Conservation (phyloP, 2,797 vertebrate species). For the Heteromormyrus szaboi region DNA sequence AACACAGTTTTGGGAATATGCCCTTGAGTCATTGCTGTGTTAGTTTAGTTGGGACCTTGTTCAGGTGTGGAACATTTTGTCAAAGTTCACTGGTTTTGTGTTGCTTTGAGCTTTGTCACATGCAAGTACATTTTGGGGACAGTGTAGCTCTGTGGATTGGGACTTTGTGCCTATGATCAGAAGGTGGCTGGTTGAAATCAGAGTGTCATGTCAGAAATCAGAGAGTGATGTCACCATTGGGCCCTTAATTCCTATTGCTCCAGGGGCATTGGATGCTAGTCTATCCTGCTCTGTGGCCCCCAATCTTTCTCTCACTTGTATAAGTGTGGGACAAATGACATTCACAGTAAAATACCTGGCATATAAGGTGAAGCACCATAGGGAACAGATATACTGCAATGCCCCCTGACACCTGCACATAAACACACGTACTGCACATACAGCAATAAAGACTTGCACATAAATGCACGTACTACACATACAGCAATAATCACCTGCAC, state of each 20-base stretch:
- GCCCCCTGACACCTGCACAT: background rate
- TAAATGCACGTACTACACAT: background rate
- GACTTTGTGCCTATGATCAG: background rate
- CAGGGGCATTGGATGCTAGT: background rate
- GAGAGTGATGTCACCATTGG: background rate
- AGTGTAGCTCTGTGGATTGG: background rate
- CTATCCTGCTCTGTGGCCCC: background rate
- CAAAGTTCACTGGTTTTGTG: background rate
- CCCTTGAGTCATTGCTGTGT: background rate
- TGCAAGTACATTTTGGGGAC: background rate
- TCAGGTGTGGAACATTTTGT: background rate
- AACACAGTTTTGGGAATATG: background rate
- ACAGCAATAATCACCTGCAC: conserved; percentile 6
- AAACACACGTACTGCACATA: background rate
- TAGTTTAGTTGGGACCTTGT: background rate
- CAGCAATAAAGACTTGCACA: background rate
- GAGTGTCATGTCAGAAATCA: background rate
- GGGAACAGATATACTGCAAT: background rate
- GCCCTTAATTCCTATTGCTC: background rate
- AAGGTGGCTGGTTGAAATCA: background rate
- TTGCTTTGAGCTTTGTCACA: background rate
- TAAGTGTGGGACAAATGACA: background rate
- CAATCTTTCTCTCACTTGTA: background rate
- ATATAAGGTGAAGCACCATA: background rate
- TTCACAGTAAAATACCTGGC: background rate